Base-by-base conservation (phyloP, 2,888 invertebrate species). In the Blastobasis adustella region DNA sequence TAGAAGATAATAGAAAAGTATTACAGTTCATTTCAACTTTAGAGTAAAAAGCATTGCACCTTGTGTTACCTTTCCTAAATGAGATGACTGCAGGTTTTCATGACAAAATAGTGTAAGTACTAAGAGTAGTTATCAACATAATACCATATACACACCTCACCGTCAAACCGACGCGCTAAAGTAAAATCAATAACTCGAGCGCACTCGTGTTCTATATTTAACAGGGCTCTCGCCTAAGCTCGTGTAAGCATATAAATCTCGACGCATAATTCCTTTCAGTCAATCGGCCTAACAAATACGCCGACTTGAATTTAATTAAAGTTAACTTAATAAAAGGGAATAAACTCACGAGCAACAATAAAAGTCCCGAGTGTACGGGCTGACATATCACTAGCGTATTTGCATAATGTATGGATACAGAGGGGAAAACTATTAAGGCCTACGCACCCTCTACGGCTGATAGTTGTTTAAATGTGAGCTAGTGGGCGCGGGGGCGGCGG, bases 351-450 rank as follows among this genome's bases (percentile, higher is more conserved):
- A 79, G 82, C 79, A 79, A 86, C 84, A 85, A 85, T 87, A 85
- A 84, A 83, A 79, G 78, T 85, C 87, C 87, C 87, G 72, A 82
- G 87, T 82, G 87, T 79, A 79, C 75, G 61, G 73, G 67, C 80
- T 82, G 84, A 86, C 87, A 81, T 88, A 87, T 88, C 87, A 85
- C 86, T 84, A 77, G 73, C 81, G 77, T 73, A 88, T 88, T 87
- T 87, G 86, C 87, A 88, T 88, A 87, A 88, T 87, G 82, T 83
- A 84, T 83, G 82, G 79, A 77, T 76, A 67, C 72, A 73, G 76
- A 80, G 84, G 85, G 84, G 82, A 76, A 79, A 85, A 85, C 87
- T 87, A 86, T 87, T 84, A 85, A 83, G 78, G 80, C 71, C 69
- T 71, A 68, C 70, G 76, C 82, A 79, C 84, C 82, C 84, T 78